Evolutionary conservation across 1,140 invertebrate species (phyloP).

Genomic region (Drosophila watanabei): DNA sequence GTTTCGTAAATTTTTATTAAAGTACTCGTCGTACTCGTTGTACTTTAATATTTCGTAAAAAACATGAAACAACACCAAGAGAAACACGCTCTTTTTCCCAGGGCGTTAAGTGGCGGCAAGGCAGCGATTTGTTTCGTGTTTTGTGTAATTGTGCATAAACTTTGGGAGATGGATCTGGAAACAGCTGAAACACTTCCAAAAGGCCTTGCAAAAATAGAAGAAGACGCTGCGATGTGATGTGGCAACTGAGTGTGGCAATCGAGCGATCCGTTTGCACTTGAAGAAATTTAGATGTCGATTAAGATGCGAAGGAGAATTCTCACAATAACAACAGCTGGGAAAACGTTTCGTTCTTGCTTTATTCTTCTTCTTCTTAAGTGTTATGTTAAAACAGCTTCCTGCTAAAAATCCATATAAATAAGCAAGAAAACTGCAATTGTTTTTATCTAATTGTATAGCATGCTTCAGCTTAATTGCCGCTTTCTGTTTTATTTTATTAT

Average conservation of each 20-base stretch:
- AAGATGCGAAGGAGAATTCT: too few species aligned
- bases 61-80: conserved; percentile 38
- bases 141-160: conserved; percentile 65
- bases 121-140: conserved; percentile 48
- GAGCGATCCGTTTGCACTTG: conserved; percentile 17
- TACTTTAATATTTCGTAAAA: conserved; percentile 72
- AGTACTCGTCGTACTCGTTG: conserved; percentile 38
- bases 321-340: conserved; percentile 34
- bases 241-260: conserved; percentile 27
- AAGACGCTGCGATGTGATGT: conserved; percentile 31
- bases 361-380: not conserved
- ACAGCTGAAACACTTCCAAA: conserved; percentile 63
- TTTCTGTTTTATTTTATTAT: conserved; percentile 45
- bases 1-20: conserved; percentile 52
- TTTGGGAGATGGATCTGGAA: conserved; percentile 52
- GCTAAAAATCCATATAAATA: conserved; percentile 31
- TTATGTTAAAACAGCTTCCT: conserved; percentile 35
- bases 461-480: conserved; percentile 61
- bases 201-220: conserved; percentile 48
- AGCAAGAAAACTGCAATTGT: conserved; percentile 57
- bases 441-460: conserved; percentile 67
- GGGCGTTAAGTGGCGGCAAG: conserved; percentile 60
- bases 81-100: conserved; percentile 28
- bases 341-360: conserved; percentile 6
- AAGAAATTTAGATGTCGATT: conserved; percentile 20